Percentiles rank a stretch among this genome's conserved stretches.
These are phyloP conservation scores for Vidua chalybeata DNA, from an alignment of 2,113 vertebrate genomes.

Conservation along the genomic window DNA sequence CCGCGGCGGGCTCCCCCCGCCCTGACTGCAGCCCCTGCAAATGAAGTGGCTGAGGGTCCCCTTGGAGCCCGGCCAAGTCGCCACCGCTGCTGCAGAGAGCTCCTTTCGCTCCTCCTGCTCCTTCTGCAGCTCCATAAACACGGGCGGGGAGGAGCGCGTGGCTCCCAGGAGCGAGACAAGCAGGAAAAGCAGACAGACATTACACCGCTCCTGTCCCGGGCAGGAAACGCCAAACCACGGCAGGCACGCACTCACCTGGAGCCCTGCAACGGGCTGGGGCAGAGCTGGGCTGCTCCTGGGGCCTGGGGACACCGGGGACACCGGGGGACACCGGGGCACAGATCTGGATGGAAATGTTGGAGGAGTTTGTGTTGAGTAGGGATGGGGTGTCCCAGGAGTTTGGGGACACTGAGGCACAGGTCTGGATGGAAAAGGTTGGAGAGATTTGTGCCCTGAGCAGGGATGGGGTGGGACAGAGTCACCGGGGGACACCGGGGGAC, in stretches of 20 bases:
- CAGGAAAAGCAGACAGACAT: slow-evolving; percentile 44
- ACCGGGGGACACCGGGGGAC: neutral
- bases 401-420: neutral
- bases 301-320: neutral
- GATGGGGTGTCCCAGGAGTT: no score
- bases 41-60: slow-evolving; percentile 55
- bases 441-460: accelerated
- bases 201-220: neutral
- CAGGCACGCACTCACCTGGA: neutral
- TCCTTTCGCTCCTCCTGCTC: neutral
- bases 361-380: no score
- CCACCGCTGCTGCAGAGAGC: neutral
- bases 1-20: neutral
- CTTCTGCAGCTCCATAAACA: neutral
- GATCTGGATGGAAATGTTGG: no score
- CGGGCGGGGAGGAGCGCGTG: neutral
- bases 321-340: neutral
- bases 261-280: neutral
- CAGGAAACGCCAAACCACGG: neutral
- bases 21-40: slow-evolving; percentile 4
- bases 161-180: neutral
- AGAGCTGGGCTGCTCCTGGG: accelerated
- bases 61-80: neutral
- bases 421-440: neutral
- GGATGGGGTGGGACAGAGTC: neutral